Conservation (phyloP, 2,797 vertebrate genomes). For the Crypturellus tataupa region DNA sequence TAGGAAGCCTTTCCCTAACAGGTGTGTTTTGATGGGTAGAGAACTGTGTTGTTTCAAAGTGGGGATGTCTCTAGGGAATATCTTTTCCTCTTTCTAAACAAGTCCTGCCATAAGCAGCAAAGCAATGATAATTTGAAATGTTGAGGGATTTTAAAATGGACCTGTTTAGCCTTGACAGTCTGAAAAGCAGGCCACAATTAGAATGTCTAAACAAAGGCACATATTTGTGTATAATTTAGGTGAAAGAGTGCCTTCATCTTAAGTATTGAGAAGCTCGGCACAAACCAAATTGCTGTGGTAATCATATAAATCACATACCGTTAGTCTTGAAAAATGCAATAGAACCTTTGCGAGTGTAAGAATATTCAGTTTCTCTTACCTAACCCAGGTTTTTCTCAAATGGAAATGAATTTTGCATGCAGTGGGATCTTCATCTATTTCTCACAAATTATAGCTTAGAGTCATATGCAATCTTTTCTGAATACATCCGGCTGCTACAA, state of each 20-base stretch:
- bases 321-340: conserved; percentile 54
- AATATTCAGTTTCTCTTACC: conserved; percentile 46
- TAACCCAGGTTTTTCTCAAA: conserved; percentile 44
- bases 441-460: conserved; percentile 45
- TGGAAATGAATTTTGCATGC: conserved; percentile 54
- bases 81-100: not conserved
- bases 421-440: conserved; percentile 52
- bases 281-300: not conserved
- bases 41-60: conserved; percentile 16
- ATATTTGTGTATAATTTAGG: conserved; percentile 6
- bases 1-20: not conserved
- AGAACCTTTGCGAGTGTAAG: conserved; percentile 30
- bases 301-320: not conserved
- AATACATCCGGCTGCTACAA: conserved; percentile 38
- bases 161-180: not conserved
- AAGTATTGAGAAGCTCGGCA: not conserved
- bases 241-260: not conserved
- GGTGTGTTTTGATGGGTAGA: conserved; percentile 22
- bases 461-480: conserved; percentile 29
- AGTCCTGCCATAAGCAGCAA: conserved; percentile 18
- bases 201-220: conserved; percentile 14
- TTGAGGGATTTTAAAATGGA: conserved; percentile 13
- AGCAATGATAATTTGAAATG: conserved; percentile 19
- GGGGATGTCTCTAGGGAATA: not conserved
- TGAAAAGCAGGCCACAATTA: conserved; percentile 31